Percentiles rank a stretch among this genome's conserved stretches.
phyloP scores from a whole-genome alignment of 2,113 vertebrate genomes.

The Oceanodroma tethys region DNA sequence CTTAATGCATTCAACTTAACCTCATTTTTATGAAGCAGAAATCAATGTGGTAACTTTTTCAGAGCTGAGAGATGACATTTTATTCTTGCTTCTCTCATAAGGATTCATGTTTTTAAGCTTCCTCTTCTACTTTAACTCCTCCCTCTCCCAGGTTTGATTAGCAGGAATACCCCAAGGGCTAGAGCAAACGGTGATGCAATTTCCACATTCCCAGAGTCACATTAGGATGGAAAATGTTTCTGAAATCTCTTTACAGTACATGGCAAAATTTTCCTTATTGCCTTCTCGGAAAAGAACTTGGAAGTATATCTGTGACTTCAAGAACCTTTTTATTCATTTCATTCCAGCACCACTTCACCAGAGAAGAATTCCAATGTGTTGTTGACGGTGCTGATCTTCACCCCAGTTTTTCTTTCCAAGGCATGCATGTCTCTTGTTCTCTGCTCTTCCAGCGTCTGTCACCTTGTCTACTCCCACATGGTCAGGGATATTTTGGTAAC shows the following conservation, averaged over 20 bases:
- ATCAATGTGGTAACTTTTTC: slow-evolving; percentile 46
- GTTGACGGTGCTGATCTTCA: not conserved
- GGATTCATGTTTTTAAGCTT: slow-evolving; percentile 19
- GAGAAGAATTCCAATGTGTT: not conserved
- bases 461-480: not conserved
- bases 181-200: not conserved
- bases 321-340: not conserved
- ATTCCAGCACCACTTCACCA: not conserved
- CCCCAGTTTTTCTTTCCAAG: not conserved
- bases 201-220: not conserved
- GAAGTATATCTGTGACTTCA: not conserved
- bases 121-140: not conserved
- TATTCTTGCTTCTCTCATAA: not conserved
- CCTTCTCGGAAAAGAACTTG: not conserved
- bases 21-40: slow-evolving; percentile 49
- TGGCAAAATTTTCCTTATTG: not conserved
- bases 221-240: not conserved
- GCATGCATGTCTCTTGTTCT: not conserved
- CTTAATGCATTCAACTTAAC: slow-evolving; percentile 67
- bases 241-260: not conserved
- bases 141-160: not conserved
- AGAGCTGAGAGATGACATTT: not conserved
- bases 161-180: not conserved
- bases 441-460: not conserved
- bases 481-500: not conserved